Evolutionary conservation across 2,113 vertebrate species (phyloP), one percentile per base, ranked within the genome.

Genomic region (Nibea coibor): DNA sequence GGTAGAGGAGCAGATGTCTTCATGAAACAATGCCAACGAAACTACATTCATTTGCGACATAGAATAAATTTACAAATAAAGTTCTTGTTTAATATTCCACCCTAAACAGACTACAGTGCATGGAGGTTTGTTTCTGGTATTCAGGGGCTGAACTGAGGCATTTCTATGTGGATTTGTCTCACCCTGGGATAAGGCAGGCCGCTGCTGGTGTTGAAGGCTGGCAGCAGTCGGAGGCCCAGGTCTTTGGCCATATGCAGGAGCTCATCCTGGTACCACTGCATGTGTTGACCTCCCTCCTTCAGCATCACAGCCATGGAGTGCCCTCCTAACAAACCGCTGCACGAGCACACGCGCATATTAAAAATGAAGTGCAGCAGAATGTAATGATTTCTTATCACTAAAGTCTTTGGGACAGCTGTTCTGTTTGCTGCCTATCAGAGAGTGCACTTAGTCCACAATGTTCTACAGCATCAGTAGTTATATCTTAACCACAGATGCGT

Each of bases 121-220:
- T 10, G 50, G 10, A 15, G 56, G 26, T 57, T 16, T 35, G 26
- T 51, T 26, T 67, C 17, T 56, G 26, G 2, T 31, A 10, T 24
- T 28, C 16, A 12, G 14, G 15, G 39, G 20, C 9, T 28, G 24
- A 22, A 43, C 6, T 19, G 4, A 10, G 17, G 50, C 24, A 5
- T 22, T 22, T 75, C 17, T 51, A 39, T 43, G 67, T 22, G 19
- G 50, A 2, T 45, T 4, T 12, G 39, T 95, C 97, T 96, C 93
- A 99, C 98, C 94, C 98, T 95, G 82, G 98, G 98, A 77, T 98
- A 99, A 84, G 98, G 98, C 90, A 99, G 96, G 88, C 98, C 98
- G 80, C 98, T 99, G 91, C 97, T 99, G 89, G 98, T 99, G 91
- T 99, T 99, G 91, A 99, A 99, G 70, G 98, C 98, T 28, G 98